A percentile compares a stretch with the other conserved stretches of the same genome.
These are phyloP conservation scores for Anarsia innoxiella DNA, from an alignment of 2,888 invertebrate genomes.

Conservation along the genomic window DNA sequence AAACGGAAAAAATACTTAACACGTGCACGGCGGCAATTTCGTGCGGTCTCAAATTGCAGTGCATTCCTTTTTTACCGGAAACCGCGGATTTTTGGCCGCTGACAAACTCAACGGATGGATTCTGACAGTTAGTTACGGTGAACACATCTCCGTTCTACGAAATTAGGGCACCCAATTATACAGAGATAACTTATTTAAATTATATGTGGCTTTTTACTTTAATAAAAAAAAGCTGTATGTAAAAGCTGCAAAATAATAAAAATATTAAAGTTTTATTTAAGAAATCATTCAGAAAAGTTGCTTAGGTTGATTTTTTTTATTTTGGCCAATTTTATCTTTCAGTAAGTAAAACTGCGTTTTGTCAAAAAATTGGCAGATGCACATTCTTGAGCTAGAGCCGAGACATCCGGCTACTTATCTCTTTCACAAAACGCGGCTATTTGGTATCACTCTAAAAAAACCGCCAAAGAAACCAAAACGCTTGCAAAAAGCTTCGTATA, in stretches of 20 bases:
- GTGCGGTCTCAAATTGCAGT: conserved; percentile 65
- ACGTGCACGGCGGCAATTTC: conserved; percentile 56
- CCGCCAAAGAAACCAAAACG: conserved; percentile 26
- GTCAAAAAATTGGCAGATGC: conserved; percentile 27
- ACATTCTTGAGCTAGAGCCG: conserved; percentile 16
- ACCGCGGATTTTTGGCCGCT: conserved; percentile 52
- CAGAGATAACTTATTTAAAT: too few relatives aligned
- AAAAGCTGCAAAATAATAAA: too few relatives aligned
- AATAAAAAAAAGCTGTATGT: too few relatives aligned
- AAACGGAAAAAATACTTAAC: conserved; percentile 48
- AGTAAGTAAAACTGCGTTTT: too few relatives aligned
- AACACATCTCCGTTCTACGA: too few relatives aligned
- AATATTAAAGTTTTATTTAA: too few relatives aligned
- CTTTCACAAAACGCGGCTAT: conserved; percentile 33
- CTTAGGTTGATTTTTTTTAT: too few relatives aligned
- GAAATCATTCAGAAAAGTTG: too few relatives aligned
- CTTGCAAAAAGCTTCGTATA: conserved; percentile 27
- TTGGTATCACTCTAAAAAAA: conserved; percentile 30
- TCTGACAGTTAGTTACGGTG: too few relatives aligned
- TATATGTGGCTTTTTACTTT: too few relatives aligned
- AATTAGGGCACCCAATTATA: too few relatives aligned
- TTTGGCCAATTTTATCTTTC: too few relatives aligned
- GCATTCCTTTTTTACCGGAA: conserved; percentile 65
- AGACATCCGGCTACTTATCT: conserved; percentile 38
- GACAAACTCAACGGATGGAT: conserved; percentile 43